Conservation (phyloP, 2,113 vertebrate genomes). For the Sitta europaea region DNA sequence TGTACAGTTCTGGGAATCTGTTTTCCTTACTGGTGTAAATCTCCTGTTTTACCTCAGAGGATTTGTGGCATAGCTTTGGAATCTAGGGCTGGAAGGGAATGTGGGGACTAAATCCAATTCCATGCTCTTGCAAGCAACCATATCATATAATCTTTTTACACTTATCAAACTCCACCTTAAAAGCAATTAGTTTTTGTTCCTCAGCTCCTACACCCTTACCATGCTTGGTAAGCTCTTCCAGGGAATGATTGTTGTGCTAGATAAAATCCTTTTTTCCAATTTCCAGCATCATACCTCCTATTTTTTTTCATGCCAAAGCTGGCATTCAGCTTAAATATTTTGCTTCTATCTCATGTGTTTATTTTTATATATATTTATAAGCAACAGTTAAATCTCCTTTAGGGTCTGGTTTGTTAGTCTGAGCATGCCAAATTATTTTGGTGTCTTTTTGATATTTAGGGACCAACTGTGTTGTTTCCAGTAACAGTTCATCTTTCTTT, state of each 20-base stretch:
- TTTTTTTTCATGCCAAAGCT: neutral
- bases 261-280: neutral
- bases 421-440: neutral
- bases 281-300: neutral
- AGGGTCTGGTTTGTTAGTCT: neutral
- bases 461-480: neutral
- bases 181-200: constrained; percentile 14
- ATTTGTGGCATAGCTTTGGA: neutral
- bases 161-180: constrained; percentile 8
- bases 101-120: neutral
- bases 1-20: neutral
- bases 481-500: neutral
- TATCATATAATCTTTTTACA: neutral
- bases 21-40: neutral
- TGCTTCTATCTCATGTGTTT: neutral
- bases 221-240: neutral
- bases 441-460: neutral
- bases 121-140: neutral
- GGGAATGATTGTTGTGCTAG: neutral
- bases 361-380: neutral
- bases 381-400: neutral
- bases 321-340: neutral
- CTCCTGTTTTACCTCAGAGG: neutral
- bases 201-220: neutral
- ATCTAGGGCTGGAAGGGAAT: neutral